Percentiles rank a stretch among this genome's conserved stretches.
Evolutionary conservation across 2,888 invertebrate species (phyloP).

Genomic region (Clitarchus hookeri): DNA sequence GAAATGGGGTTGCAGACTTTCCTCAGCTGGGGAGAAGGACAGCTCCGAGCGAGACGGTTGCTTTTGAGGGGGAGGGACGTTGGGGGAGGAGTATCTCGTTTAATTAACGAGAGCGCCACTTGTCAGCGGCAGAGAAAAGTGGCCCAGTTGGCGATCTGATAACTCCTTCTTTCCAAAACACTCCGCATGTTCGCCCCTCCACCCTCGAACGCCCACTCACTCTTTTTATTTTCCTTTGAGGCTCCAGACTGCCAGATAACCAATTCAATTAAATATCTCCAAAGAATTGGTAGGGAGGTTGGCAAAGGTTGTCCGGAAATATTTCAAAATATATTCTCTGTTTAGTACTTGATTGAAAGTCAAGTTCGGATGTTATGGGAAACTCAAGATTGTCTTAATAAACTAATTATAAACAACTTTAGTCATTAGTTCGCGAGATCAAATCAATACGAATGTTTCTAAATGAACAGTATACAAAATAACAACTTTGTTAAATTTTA

Average conservation of each 20-base stretch:
- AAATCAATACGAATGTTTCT: too few species aligned
- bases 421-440: too few species aligned
- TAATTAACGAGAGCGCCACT: conserved; percentile 14
- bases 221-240: neutral
- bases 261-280: neutral
- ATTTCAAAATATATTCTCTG: neutral
- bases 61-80: neutral
- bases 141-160: conserved; percentile 1
- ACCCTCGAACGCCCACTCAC: neutral
- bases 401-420: too few species aligned
- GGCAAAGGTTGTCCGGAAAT: neutral
- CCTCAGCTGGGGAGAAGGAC: neutral
- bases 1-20: neutral
- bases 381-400: too few species aligned
- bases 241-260: neutral
- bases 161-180: neutral
- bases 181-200: neutral
- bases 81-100: neutral
- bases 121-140: neutral
- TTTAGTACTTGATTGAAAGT: neutral
- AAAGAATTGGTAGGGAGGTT: neutral
- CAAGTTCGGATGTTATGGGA: neutral
- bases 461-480: too few species aligned
- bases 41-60: neutral
- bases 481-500: too few species aligned